Percentiles rank a stretch among this genome's conserved stretches.
phyloP scores from a whole-genome alignment of 2,888 invertebrate genomes.

The Smittia sp. region DNA sequence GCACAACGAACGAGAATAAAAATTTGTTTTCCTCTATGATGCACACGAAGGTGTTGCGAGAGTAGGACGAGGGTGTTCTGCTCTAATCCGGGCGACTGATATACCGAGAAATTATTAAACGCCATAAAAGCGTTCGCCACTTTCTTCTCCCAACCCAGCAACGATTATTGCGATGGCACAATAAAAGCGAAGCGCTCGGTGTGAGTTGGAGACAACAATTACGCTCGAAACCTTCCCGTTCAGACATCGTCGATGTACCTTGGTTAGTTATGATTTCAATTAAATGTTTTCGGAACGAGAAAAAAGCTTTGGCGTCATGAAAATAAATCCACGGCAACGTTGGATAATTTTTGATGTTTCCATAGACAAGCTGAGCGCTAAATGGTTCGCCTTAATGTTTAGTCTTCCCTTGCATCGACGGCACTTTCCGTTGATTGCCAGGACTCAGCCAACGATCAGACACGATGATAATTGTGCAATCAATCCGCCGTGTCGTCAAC shows the following conservation, averaged over 20 bases:
- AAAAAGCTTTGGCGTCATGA: neutral
- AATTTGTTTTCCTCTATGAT: conserved; percentile 5
- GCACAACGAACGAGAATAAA: neutral
- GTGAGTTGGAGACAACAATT: conserved; percentile 8
- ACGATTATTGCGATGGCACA: neutral
- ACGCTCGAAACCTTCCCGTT: neutral
- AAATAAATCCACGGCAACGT: neutral
- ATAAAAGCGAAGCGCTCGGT: neutral
- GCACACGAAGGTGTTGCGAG: neutral
- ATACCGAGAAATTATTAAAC: conserved; percentile 18
- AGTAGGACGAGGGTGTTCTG: neutral
- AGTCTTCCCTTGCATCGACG: too few species aligned
- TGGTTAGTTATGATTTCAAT: conserved; percentile 11
- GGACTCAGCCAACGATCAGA: too few species aligned
- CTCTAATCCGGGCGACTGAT: neutral
- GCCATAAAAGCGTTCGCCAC: neutral
- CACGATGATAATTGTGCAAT: too few species aligned
- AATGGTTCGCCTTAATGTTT: too few species aligned
- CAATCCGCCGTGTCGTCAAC: neutral
- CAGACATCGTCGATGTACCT: neutral
- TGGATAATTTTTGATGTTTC: too few species aligned
- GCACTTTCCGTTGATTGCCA: too few species aligned
- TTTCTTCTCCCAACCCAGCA: neutral
- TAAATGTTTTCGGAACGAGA: neutral
- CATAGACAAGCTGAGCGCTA: too few species aligned